Percentiles rank a stretch among this genome's conserved stretches.
phyloP scores from a whole-genome alignment of 1,140 invertebrate species.

The Eciton burchellii region DNA sequence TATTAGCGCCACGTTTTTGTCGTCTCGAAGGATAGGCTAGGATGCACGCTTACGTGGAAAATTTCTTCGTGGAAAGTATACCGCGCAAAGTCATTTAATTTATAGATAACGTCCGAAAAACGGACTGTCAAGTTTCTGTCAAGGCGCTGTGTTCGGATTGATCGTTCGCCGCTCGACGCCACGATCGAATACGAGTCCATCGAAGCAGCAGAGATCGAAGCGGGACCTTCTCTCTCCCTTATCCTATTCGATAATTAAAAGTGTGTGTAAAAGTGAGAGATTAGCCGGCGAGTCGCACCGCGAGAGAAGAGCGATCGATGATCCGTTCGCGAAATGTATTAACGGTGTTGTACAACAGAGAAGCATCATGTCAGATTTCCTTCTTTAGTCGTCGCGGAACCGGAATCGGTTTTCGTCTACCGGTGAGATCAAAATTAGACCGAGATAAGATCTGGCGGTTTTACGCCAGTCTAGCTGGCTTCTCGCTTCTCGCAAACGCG shows the following conservation, averaged over 20 bases:
- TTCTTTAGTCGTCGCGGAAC: constrained; percentile 1
- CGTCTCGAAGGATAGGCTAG: neutral
- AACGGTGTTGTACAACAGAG: constrained; percentile 6
- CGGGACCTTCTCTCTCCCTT: too few species aligned
- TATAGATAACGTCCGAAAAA: too few species aligned
- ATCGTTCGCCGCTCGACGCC: too few species aligned
- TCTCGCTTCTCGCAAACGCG: constrained; percentile 6
- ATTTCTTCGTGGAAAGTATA: too few species aligned
- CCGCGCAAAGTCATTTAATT: too few species aligned
- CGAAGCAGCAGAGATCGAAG: neutral
- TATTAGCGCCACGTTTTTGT: neutral
- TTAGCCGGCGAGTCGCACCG: neutral
- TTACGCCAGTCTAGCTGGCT: neutral
- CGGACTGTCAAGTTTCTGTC: too few species aligned
- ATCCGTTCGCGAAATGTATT: constrained; percentile 10
- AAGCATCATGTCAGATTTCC: constrained; percentile 10
- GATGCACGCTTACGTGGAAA: too few species aligned
- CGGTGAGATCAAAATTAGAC: constrained; percentile 25
- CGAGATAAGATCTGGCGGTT: constrained; percentile 25
- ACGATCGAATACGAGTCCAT: too few species aligned
- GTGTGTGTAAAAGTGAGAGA: too few species aligned
- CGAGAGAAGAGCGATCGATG: neutral
- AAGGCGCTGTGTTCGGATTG: too few species aligned
- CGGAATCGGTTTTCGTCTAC: constrained; percentile 5
- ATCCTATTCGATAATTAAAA: too few species aligned